phyloP scores from a whole-genome alignment of 2,888 invertebrate genomes.

The Agonopterix alstromeriana region DNA sequence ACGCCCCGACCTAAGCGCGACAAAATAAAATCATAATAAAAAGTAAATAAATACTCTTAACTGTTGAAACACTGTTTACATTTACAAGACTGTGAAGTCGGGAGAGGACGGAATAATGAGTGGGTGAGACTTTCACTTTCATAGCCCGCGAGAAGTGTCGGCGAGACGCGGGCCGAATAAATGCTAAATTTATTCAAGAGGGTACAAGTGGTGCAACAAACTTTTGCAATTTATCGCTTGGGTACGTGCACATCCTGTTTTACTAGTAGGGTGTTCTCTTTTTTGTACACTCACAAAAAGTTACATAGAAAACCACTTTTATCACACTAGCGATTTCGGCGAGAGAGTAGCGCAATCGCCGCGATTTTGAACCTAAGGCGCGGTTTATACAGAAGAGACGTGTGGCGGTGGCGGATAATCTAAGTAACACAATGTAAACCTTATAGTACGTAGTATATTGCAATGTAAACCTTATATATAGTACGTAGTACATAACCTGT shows the following conservation, averaged over 20 bases:
- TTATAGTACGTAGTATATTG: no score
- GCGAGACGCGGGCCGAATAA: slow-evolving; percentile 21
- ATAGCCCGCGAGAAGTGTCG: slow-evolving; percentile 13
- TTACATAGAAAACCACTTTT: background rate
- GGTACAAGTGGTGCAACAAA: slow-evolving; percentile 28
- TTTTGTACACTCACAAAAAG: background rate
- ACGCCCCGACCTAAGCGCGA: no score
- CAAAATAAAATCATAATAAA: no score
- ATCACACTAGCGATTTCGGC: no score
- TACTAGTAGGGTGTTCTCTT: background rate
- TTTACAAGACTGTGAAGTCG: background rate
- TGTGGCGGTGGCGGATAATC: no score
- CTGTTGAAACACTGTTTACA: background rate
- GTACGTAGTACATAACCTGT: no score
- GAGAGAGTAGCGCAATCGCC: no score
- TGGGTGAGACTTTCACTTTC: slow-evolving; percentile 16
- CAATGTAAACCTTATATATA: no score
- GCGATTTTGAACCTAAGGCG: no score
- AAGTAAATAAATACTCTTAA: no score
- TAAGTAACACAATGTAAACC: no score
- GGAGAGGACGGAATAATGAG: slow-evolving; percentile 1
- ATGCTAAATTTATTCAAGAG: slow-evolving; percentile 39
- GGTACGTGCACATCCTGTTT: slow-evolving; percentile 12
- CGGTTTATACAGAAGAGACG: no score
- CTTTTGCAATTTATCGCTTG: slow-evolving; percentile 28